Evolutionary conservation across 2,888 invertebrate genomes (phyloP).

Genomic region (Microdon myrmicae): DNA sequence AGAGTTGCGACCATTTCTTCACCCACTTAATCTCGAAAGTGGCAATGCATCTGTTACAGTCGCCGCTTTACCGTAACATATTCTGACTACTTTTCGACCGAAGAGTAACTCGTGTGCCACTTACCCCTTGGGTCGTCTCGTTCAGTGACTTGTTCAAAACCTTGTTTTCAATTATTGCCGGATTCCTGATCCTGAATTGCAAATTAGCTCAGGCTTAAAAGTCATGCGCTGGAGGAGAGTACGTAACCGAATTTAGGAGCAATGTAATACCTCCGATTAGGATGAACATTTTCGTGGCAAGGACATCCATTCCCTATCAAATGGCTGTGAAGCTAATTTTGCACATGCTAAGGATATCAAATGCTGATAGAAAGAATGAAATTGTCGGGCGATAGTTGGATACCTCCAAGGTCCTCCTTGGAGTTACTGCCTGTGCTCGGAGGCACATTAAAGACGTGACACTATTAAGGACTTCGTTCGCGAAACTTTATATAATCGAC

Average conservation of each 20-base stretch:
- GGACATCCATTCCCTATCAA: slow-evolving; percentile 5
- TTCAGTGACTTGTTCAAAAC: too few relatives aligned
- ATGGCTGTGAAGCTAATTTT: slow-evolving; percentile 24
- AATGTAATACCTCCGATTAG: slow-evolving; percentile 19
- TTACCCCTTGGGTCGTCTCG: slow-evolving; percentile 26
- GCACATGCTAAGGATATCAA: slow-evolving; percentile 46
- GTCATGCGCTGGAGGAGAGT: slow-evolving; percentile 32
- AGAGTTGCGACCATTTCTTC: too few relatives aligned
- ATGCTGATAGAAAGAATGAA: slow-evolving; percentile 29
- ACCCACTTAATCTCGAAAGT: too few relatives aligned
- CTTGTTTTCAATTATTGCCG: slow-evolving; percentile 45
- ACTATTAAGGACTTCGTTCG: slow-evolving; percentile 45
- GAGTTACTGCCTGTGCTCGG: neutral
- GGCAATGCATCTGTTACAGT: too few relatives aligned
- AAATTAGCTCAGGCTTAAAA: slow-evolving; percentile 48
- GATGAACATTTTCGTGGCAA: slow-evolving; percentile 40
- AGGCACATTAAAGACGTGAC: slow-evolving; percentile 40
- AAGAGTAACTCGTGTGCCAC: too few relatives aligned
- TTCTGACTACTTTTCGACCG: too few relatives aligned
- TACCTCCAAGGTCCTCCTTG: slow-evolving; percentile 1
- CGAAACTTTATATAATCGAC: slow-evolving; percentile 43
- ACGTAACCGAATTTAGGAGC: slow-evolving; percentile 10
- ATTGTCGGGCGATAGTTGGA: slow-evolving; percentile 25
- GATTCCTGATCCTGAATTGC: slow-evolving; percentile 45
- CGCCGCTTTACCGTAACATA: too few relatives aligned